These are phyloP conservation scores for Smutsia gigantea DNA, from an alignment of 2,797 vertebrate species.

Conservation along the genomic window DNA sequence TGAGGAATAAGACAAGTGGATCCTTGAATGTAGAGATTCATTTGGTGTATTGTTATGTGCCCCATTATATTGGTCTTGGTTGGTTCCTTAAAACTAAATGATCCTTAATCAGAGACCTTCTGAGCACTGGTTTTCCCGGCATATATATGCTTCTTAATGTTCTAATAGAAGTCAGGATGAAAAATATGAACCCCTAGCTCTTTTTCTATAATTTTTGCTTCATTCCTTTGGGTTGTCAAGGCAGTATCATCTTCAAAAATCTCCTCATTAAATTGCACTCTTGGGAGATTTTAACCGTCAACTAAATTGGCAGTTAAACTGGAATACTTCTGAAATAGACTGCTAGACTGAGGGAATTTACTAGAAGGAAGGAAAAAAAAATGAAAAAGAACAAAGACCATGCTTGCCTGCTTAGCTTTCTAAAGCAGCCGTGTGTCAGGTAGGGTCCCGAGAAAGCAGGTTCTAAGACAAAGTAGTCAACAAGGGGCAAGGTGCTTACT, in stretches of 20 bases:
- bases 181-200: not conserved
- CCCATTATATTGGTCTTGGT: not conserved
- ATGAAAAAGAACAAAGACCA: not conserved
- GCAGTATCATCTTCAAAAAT: not conserved
- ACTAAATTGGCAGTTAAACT: not conserved
- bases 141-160: not conserved
- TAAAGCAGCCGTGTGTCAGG: not conserved
- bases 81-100: too few species aligned
- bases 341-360: not conserved
- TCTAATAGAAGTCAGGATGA: not conserved
- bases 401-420: not conserved
- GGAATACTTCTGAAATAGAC: not conserved
- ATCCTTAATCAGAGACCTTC: not conserved
- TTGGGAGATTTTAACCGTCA: not conserved
- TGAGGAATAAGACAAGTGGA: not conserved
- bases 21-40: not conserved
- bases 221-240: constrained; percentile 4
- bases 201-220: not conserved
- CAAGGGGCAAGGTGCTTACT: not conserved
- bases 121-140: not conserved
- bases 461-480: not conserved
- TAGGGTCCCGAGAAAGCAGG: not conserved
- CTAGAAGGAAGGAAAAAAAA: not conserved
- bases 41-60: not conserved
- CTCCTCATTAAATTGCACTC: not conserved